A percentile compares a stretch with the other conserved stretches of the same genome.
These are phyloP conservation scores for Otus sunia DNA, from an alignment of 2,113 vertebrate genomes.

Conservation along the genomic window DNA sequence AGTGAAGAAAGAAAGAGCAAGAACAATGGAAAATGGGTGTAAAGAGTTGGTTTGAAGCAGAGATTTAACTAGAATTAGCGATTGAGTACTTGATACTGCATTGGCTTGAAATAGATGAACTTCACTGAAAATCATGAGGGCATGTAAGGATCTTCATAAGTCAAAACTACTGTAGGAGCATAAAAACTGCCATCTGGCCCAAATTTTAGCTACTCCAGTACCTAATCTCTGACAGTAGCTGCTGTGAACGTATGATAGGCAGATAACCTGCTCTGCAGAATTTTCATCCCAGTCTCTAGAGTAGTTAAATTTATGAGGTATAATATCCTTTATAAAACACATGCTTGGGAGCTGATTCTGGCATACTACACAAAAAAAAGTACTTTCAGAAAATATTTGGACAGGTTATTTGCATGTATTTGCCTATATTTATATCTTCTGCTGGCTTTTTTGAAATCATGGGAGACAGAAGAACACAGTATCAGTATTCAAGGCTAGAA, in stretches of 20 bases:
- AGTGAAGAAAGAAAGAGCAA: conserved; percentile 26
- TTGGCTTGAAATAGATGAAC: neutral
- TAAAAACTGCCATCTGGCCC: neutral
- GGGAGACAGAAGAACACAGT: neutral
- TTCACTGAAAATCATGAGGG: neutral
- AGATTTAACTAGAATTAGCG: neutral
- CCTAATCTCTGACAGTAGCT: neutral
- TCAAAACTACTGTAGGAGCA: neutral
- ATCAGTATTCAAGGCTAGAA: neutral
- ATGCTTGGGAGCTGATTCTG: neutral
- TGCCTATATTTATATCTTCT: neutral
- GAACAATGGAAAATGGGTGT: neutral
- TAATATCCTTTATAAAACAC: neutral
- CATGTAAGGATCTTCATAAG: neutral
- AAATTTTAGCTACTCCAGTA: neutral
- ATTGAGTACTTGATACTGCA: neutral
- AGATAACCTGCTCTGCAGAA: neutral
- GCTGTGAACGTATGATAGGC: neutral
- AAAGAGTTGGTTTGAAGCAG: neutral
- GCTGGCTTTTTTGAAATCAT: neutral
- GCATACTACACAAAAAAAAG: neutral
- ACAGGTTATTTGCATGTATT: neutral
- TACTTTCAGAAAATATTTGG: neutral
- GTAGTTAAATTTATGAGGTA: neutral
- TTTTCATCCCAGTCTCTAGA: neutral